phyloP scores from a whole-genome alignment of 2,113 vertebrate genomes.

The human region DNA sequence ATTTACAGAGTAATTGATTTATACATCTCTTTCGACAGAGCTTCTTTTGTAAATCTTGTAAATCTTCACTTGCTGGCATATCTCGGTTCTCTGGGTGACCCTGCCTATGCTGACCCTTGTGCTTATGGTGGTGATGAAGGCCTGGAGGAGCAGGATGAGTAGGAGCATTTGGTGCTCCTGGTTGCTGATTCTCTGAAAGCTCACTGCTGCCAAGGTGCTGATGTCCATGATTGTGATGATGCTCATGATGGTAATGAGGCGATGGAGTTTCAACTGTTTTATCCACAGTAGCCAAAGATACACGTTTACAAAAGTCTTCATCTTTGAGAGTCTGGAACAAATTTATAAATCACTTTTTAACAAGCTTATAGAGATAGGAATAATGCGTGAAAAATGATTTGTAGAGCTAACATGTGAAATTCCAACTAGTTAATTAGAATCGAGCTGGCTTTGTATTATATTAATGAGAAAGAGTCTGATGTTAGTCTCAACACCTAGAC shows the following conservation, averaged over 20 bases:
- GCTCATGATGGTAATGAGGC: not conserved
- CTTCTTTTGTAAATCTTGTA: slow-evolving; percentile 62
- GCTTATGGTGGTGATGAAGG: not conserved
- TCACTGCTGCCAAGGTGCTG: not conserved
- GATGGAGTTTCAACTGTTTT: slow-evolving; percentile 10
- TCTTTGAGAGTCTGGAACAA: slow-evolving; percentile 78
- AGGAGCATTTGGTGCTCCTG: not conserved
- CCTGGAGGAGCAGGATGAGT: not conserved
- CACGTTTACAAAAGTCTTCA: slow-evolving; percentile 79
- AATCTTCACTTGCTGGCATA: slow-evolving; percentile 60
- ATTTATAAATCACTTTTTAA: slow-evolving; percentile 36
- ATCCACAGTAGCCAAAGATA: slow-evolving; percentile 53
- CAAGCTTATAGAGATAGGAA: not conserved
- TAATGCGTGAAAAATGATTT: not conserved
- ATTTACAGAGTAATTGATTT: slow-evolving; percentile 89
- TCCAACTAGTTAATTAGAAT: not conserved
- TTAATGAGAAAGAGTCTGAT: not conserved
- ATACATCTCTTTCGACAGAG: slow-evolving; percentile 87
- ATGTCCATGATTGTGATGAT: not conserved
- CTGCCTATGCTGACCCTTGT: slow-evolving; percentile 15
- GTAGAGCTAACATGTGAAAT: not conserved
- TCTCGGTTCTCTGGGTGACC: slow-evolving; percentile 67
- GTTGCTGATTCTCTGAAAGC: slow-evolving; percentile 24
- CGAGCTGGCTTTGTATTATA: not conserved
- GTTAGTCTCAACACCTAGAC: not conserved